A percentile compares a stretch with the other conserved stretches of the same genome.
These are phyloP conservation scores for Rhinoptilus africanus DNA, from an alignment of 2,113 vertebrate species.

Conservation along the genomic window DNA sequence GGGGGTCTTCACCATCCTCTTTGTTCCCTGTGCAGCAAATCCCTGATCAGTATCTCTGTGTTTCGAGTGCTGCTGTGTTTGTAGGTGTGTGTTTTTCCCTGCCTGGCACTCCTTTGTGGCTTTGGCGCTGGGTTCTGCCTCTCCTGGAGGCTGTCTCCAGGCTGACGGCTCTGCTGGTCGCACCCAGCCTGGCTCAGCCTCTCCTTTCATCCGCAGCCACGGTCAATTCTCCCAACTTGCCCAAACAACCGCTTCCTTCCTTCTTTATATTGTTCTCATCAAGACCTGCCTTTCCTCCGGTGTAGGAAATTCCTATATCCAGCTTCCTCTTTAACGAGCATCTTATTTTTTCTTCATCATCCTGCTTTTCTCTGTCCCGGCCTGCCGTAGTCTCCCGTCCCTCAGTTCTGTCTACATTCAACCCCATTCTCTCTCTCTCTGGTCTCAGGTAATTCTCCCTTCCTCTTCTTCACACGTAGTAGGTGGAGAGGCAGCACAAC, in stretches of 20 bases:
- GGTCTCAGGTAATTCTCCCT: background rate
- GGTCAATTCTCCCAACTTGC: background rate
- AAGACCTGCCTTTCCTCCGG: slow-evolving; percentile 41
- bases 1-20: background rate
- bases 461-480: background rate
- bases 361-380: background rate
- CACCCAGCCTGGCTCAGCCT: background rate
- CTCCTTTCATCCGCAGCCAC: background rate
- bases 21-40: background rate
- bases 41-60: background rate
- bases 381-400: background rate
- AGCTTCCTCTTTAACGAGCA: background rate
- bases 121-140: background rate
- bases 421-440: background rate
- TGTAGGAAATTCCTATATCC: slow-evolving; percentile 27
- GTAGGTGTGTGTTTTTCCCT: background rate
- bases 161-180: background rate
- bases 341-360: background rate
- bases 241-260: slow-evolving; percentile 50
- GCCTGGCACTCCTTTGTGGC: background rate
- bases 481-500: background rate
- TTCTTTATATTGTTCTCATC: slow-evolving; percentile 44
- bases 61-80: background rate
- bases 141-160: background rate
- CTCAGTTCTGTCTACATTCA: background rate